Percentiles rank a stretch among this genome's conserved stretches.
Conservation (phyloP, 2,888 invertebrate genomes). For the Allacma fusca region DNA sequence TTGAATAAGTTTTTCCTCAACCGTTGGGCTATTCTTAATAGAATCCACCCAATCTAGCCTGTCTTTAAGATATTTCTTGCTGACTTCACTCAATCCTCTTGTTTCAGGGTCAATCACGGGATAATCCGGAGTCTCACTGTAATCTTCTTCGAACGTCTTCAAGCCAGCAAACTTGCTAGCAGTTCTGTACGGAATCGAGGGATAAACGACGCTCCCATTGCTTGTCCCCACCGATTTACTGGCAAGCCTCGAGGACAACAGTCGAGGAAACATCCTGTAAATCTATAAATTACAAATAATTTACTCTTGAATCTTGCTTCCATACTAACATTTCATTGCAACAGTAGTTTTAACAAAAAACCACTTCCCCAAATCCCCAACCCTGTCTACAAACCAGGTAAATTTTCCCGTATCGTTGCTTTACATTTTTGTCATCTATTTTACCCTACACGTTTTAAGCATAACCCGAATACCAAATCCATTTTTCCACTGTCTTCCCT, state of each 20-base stretch:
- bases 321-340: no score
- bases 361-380: no score
- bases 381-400: no score
- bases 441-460: no score
- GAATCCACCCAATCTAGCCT: constrained; percentile 68
- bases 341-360: no score
- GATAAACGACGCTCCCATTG: no score
- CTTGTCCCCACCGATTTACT: neutral
- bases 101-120: constrained; percentile 74
- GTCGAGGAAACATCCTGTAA: neutral
- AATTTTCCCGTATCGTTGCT: no score
- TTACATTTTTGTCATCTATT: no score
- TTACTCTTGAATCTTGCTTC: no score
- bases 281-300: no score
- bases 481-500: no score
- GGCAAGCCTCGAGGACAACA: neutral
- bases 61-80: constrained; percentile 65
- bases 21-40: constrained; percentile 73
- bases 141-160: constrained; percentile 58
- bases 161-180: constrained; percentile 52
- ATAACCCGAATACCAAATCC: no score
- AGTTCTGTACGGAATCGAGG: neutral
- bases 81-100: constrained; percentile 32
- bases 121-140: constrained; percentile 64
- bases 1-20: constrained; percentile 85